Evolutionary conservation across 2,888 invertebrate species (phyloP).

Genomic region (Caenorhabditis sinica): DNA sequence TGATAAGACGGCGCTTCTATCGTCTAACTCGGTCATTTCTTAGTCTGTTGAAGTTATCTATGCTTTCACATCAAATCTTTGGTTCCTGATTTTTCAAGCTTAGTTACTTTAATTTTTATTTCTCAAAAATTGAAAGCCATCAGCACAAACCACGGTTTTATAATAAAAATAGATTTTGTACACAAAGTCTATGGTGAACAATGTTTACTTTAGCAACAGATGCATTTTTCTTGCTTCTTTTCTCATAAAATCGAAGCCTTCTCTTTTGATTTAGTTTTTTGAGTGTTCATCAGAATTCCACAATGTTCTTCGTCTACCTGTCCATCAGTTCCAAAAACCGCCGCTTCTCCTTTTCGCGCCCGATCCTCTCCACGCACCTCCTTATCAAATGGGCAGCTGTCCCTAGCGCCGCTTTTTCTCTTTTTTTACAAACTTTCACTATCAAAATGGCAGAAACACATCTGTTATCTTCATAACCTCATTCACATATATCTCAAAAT

Average conservation of each 20-base stretch:
- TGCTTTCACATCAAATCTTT: no score
- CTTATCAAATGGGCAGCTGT: conserved; percentile 31
- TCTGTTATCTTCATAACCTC: conserved; percentile 25
- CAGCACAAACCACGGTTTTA: neutral
- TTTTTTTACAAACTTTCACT: conserved; percentile 45
- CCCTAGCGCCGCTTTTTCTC: conserved; percentile 25
- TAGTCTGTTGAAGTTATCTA: no score
- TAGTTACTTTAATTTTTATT: no score
- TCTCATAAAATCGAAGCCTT: no score
- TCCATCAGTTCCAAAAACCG: conserved; percentile 17
- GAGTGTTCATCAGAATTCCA: neutral
- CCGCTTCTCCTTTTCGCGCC: conserved; percentile 37
- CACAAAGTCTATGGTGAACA: conserved; percentile 23
- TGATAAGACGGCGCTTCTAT: no score
- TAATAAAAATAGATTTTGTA: neutral
- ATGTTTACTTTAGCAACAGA: conserved; percentile 37
- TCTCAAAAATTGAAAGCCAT: neutral
- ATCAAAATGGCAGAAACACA: conserved; percentile 45
- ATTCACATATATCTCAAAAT: neutral
- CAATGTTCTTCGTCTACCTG: conserved; percentile 4
- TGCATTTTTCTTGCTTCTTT: neutral
- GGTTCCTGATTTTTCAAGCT: no score
- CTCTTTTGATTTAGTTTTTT: neutral
- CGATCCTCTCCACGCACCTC: neutral
- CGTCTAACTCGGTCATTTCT: no score